Conservation (phyloP, 1,140 invertebrate species). For the Psix sp. region DNA sequence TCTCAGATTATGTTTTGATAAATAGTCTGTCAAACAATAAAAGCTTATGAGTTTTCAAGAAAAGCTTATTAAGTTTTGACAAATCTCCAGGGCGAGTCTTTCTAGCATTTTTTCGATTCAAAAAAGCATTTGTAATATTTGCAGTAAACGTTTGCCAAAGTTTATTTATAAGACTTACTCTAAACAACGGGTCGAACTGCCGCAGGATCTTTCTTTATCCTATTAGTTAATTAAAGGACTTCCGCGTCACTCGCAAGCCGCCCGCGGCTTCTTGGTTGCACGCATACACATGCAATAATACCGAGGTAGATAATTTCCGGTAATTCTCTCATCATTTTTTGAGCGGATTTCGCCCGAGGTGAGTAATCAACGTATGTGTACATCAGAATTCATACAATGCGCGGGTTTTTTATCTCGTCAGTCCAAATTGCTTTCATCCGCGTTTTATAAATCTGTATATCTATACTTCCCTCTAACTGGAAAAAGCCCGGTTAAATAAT, state of each 20-base stretch:
- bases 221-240: slow-evolving; percentile 58
- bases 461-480: no score
- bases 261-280: slow-evolving; percentile 41
- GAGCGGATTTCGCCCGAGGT: slow-evolving; percentile 38
- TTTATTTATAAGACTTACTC: slow-evolving; percentile 46
- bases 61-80: no score
- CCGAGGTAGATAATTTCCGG: slow-evolving; percentile 48
- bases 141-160: slow-evolving; percentile 18
- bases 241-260: slow-evolving; percentile 50
- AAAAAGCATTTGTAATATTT: slow-evolving; percentile 9
- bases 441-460: no score
- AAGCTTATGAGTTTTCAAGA: no score
- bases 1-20: slow-evolving; percentile 28
- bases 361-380: slow-evolving; percentile 15
- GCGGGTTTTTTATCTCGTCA: no score
- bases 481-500: no score
- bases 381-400: slow-evolving; percentile 28
- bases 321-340: slow-evolving; percentile 49
- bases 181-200: slow-evolving; percentile 32
- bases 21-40: no score
- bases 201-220: slow-evolving; percentile 51
- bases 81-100: no score
- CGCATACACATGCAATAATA: slow-evolving; percentile 52
- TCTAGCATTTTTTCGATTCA: no score
- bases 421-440: no score